phyloP scores from a whole-genome alignment of 2,888 invertebrate genomes.

The Eupithecia abbreviata region DNA sequence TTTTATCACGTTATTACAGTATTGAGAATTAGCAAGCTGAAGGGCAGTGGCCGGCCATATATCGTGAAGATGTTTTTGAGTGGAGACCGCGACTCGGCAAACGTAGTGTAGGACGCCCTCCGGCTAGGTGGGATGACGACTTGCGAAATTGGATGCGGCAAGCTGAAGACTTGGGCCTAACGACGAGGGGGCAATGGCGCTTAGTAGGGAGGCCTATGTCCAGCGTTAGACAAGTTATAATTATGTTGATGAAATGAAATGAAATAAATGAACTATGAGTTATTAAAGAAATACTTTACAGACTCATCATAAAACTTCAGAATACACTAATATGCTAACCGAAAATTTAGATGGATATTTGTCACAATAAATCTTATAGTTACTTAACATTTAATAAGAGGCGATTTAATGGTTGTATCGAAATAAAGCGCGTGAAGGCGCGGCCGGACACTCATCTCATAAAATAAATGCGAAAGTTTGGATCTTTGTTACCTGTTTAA shows the following conservation, averaged over 20 bases:
- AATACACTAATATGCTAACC: too few relatives aligned
- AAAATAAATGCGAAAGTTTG: too few relatives aligned
- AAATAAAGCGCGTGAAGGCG: not conserved
- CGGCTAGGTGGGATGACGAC: not conserved
- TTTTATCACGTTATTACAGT: too few relatives aligned
- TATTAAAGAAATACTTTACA: too few relatives aligned
- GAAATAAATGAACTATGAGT: too few relatives aligned
- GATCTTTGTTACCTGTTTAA: too few relatives aligned
- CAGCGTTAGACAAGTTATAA: not conserved
- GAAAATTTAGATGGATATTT: too few relatives aligned
- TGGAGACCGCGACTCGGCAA: not conserved
- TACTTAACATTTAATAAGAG: too few relatives aligned
- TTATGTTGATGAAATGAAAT: too few relatives aligned
- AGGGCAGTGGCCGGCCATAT: not conserved
- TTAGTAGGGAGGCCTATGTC: not conserved
- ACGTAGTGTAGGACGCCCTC: not conserved
- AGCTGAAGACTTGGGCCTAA: not conserved
- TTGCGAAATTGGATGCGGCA: not conserved
- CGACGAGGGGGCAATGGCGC: not conserved
- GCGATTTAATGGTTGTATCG: not conserved
- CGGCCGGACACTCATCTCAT: not conserved
- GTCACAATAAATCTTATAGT: too few relatives aligned
- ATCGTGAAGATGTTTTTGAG: not conserved
- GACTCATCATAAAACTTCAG: too few relatives aligned
- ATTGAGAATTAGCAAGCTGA: not conserved